A percentile compares a stretch with the other conserved stretches of the same genome.
Evolutionary conservation across 1,140 invertebrate species (phyloP).

Genomic region (Drosophila nigrodunni): DNA sequence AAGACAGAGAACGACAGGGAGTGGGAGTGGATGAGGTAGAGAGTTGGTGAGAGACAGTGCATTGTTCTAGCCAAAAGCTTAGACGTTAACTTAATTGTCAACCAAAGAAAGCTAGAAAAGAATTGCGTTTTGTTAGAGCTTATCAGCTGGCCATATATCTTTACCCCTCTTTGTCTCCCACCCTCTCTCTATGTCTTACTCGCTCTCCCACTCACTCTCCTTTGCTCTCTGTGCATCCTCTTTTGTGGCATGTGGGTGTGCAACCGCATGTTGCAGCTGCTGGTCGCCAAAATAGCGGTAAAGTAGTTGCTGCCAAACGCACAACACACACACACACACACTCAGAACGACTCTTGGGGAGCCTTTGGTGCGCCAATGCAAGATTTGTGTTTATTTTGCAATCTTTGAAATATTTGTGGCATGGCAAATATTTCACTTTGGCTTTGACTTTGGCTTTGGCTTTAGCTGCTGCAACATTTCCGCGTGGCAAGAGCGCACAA

Average conservation of each 20-base stretch:
- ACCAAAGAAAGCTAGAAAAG: slow-evolving; percentile 25
- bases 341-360: slow-evolving; percentile 35
- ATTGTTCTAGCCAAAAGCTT: slow-evolving; percentile 29
- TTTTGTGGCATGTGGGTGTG: slow-evolving; percentile 38
- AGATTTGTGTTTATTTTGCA: slow-evolving; percentile 82
- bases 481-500: slow-evolving; percentile 41
- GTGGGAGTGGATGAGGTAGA: too few relatives aligned
- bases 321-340: slow-evolving; percentile 27
- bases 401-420: slow-evolving; percentile 82
- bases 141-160: slow-evolving; percentile 49
- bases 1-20: too few relatives aligned
- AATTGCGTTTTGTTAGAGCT: slow-evolving; percentile 14
- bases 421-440: slow-evolving; percentile 75
- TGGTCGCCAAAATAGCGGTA: slow-evolving; percentile 68
- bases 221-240: not conserved
- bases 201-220: too few relatives aligned
- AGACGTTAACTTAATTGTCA: slow-evolving; percentile 34
- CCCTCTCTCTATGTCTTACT: too few relatives aligned
- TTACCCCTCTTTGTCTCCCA: not conserved
- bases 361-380: slow-evolving; percentile 43
- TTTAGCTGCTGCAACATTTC: slow-evolving; percentile 48
- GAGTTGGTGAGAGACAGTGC: not conserved
- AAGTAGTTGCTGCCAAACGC: slow-evolving; percentile 38
- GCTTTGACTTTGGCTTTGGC: not conserved
- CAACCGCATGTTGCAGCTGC: slow-evolving; percentile 22